Conservation (phyloP, 2,113 vertebrate species). For the Etheostoma cragini region DNA sequence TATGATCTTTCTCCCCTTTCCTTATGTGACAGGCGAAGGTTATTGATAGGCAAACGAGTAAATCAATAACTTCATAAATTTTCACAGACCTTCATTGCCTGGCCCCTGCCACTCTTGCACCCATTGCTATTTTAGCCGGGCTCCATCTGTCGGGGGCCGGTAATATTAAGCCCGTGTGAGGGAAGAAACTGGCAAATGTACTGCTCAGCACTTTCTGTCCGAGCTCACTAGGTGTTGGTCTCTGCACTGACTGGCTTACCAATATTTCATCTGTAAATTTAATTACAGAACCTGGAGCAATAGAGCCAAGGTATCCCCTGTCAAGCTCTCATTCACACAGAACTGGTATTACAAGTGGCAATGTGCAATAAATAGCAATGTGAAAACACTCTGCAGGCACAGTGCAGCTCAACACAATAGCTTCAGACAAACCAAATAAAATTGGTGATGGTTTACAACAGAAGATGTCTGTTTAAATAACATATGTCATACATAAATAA, state of each 20-base stretch:
- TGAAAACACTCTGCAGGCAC: slow-evolving; percentile 27
- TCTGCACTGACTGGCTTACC: slow-evolving; percentile 66
- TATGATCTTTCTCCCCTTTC: slow-evolving; percentile 72
- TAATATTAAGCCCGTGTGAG: slow-evolving; percentile 66
- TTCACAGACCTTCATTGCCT: slow-evolving; percentile 63
- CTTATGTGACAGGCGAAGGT: slow-evolving; percentile 69
- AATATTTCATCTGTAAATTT: slow-evolving; percentile 84
- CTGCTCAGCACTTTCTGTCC: slow-evolving; percentile 79
- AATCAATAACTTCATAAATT: slow-evolving; percentile 88
- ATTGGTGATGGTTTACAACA: background rate
- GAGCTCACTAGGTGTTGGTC: slow-evolving; percentile 62
- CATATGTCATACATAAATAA: background rate
- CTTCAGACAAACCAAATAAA: slow-evolving; percentile 35
- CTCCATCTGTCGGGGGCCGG: slow-evolving; percentile 68
- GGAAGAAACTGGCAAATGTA: slow-evolving; percentile 53
- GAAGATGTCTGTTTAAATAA: slow-evolving; percentile 16
- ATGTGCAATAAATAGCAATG: slow-evolving; percentile 61
- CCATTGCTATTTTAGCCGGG: slow-evolving; percentile 67
- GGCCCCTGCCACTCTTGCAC: slow-evolving; percentile 53
- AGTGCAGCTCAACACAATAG: background rate
- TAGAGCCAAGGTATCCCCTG: slow-evolving; percentile 71
- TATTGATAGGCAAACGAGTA: slow-evolving; percentile 76
- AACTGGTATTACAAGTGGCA: slow-evolving; percentile 60
- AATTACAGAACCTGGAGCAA: slow-evolving; percentile 79
- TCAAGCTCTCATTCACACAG: slow-evolving; percentile 77